Evolutionary conservation across 2,797 vertebrate genomes (phyloP).

Genomic region (Anisognathus igniventris): DNA sequence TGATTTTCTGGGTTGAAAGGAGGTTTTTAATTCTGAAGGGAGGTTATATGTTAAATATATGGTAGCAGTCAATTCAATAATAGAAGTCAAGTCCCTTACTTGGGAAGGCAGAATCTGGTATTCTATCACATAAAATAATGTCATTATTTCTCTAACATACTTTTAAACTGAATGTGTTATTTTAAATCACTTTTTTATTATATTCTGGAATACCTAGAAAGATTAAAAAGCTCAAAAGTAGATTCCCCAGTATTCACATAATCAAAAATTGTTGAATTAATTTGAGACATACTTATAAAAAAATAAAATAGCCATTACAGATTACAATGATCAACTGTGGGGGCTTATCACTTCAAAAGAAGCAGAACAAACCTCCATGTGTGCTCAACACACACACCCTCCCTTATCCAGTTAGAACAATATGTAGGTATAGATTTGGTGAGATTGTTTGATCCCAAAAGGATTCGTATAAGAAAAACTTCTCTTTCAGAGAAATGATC

Average conservation of each 20-base stretch:
- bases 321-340: background rate
- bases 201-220: background rate
- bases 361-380: background rate
- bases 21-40: conserved; percentile 23
- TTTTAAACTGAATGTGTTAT: background rate
- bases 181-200: conserved; percentile 1
- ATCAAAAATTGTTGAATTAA: background rate
- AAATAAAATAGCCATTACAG: background rate
- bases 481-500: conserved; percentile 45
- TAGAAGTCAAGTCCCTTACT: background rate
- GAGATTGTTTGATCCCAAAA: conserved; percentile 46
- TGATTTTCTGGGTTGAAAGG: conserved; percentile 22
- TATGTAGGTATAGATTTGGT: background rate
- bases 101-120: background rate
- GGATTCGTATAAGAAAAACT: conserved; percentile 15
- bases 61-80: conserved; percentile 8
- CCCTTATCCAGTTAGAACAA: background rate
- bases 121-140: conserved; percentile 27
- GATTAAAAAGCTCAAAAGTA: background rate
- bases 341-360: background rate
- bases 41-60: conserved; percentile 49
- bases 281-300: background rate
- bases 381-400: background rate
- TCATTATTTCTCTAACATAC: conserved; percentile 6
- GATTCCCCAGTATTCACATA: background rate